Evolutionary conservation across 1,140 invertebrate species (phyloP).

Genomic region (Drosophila pruinosa): DNA sequence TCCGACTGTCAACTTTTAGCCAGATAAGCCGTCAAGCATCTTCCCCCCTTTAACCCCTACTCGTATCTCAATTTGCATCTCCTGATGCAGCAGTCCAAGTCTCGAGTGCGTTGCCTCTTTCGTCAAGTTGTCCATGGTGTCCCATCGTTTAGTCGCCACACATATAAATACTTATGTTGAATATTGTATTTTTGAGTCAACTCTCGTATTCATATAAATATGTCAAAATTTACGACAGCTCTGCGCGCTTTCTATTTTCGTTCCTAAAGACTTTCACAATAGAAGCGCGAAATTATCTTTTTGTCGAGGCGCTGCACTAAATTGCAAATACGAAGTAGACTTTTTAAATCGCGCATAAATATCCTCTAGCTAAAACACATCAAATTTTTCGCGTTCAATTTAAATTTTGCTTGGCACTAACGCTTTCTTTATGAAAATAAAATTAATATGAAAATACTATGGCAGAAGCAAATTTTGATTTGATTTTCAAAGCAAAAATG

Average conservation of each 20-base stretch:
- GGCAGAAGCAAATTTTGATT: background rate
- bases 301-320: constrained; percentile 28
- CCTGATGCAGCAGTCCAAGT: background rate
- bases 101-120: constrained; percentile 36
- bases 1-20: constrained; percentile 59
- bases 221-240: constrained; percentile 58
- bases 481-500: background rate
- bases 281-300: background rate
- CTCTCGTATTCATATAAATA: constrained; percentile 19
- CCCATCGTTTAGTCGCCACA: constrained; percentile 27
- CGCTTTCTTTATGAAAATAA: background rate
- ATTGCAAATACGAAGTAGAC: constrained; percentile 25
- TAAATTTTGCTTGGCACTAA: constrained; percentile 26
- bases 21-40: constrained; percentile 53
- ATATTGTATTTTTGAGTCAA: constrained; percentile 1
- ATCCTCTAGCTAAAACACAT: constrained; percentile 62
- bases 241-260: constrained; percentile 28
- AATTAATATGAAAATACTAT: background rate
- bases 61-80: constrained; percentile 21
- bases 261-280: constrained; percentile 21
- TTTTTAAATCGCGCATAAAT: constrained; percentile 66
- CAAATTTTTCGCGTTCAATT: constrained; percentile 27
- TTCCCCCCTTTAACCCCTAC: background rate
- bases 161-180: constrained; percentile 29
- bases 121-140: constrained; percentile 57